Evolutionary conservation across 2,113 vertebrate species (phyloP).

Genomic region (Pyrgilauda ruficollis): DNA sequence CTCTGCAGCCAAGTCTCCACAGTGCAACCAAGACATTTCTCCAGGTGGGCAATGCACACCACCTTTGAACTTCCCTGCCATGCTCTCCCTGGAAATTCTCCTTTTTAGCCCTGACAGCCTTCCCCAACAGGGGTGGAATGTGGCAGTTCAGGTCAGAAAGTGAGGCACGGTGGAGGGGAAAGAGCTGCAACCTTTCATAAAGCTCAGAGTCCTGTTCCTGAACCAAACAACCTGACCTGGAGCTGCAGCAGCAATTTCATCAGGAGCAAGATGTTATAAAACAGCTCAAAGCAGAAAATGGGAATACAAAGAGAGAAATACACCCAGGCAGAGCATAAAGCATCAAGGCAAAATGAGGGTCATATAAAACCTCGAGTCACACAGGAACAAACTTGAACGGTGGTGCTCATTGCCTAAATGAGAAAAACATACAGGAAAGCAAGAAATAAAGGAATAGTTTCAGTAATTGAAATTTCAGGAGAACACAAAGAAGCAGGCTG

Average conservation of each 20-base stretch:
- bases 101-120: neutral
- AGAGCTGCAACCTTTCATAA: neutral
- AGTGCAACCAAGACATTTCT: neutral
- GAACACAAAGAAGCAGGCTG: conserved; percentile 12
- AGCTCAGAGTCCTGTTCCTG: neutral
- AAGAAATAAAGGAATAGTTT: conserved; percentile 15
- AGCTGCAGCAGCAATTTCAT: neutral
- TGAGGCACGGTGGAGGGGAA: fast-evolving
- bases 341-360: neutral
- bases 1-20: neutral
- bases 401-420: conserved; percentile 12
- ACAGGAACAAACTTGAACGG: neutral
- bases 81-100: neutral
- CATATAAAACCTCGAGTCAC: neutral
- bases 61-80: neutral
- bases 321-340: neutral
- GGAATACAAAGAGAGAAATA: neutral
- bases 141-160: neutral
- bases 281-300: neutral
- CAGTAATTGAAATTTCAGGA: conserved; percentile 57
- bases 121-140: neutral
- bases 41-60: neutral
- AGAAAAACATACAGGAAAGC: conserved; percentile 8
- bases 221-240: neutral
- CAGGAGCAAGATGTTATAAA: neutral